A percentile compares a stretch with the other conserved stretches of the same genome.
These are phyloP conservation scores for Heliconius ismenius DNA, from an alignment of 2,888 invertebrate species.

Conservation along the genomic window DNA sequence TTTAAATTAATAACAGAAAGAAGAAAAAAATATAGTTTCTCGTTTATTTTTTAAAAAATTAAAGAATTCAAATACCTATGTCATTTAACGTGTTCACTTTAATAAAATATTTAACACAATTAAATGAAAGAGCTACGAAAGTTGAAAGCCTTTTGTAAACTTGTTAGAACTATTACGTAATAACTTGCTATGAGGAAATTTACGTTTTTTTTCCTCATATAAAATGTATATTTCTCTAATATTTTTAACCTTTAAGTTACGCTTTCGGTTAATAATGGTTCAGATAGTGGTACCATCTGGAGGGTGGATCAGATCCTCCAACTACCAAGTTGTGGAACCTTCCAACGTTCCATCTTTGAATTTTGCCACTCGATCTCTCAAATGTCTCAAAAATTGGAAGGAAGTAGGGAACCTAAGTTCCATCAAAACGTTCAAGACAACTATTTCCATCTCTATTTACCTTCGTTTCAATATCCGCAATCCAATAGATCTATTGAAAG, in stretches of 20 bases:
- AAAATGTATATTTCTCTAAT: neutral
- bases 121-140: neutral
- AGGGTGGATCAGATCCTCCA: no score
- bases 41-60: neutral
- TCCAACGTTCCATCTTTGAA: no score
- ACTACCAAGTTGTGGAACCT: no score
- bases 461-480: neutral
- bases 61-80: neutral
- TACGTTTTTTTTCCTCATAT: neutral
- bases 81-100: neutral
- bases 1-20: neutral
- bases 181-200: neutral
- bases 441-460: neutral
- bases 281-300: no score
- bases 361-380: no score
- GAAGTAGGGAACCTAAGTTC: neutral
- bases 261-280: no score
- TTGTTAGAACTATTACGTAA: constrained; percentile 2
- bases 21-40: neutral
- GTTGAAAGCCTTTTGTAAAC: constrained; percentile 6
- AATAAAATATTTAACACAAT: constrained; percentile 16
- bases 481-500: neutral
- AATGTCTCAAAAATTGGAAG: no score
- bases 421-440: no score
- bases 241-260: no score